A percentile compares a stretch with the other conserved stretches of the same genome.
Conservation (phyloP, 2,113 vertebrate species). For the Stercorarius parasiticus region DNA sequence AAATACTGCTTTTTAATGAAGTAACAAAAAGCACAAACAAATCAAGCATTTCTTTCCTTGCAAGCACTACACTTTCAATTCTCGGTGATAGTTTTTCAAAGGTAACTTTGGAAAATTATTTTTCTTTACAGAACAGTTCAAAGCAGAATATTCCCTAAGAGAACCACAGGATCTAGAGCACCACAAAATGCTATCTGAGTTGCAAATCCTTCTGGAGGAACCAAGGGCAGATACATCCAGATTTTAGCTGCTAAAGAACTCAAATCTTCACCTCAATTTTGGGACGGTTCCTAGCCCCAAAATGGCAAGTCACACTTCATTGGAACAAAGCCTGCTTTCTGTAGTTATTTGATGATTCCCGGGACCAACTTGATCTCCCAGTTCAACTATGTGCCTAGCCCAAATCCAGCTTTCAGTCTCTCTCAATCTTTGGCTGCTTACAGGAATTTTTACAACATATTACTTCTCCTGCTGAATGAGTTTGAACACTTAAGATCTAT, state of each 20-base stretch:
- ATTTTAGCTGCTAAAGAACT: background rate
- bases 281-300: background rate
- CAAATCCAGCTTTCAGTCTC: background rate
- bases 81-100: background rate
- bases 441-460: background rate
- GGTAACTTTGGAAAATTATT: background rate
- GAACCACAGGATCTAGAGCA: background rate
- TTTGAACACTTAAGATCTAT: background rate
- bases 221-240: background rate
- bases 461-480: background rate
- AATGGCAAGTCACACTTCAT: background rate
- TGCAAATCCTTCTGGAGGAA: background rate
- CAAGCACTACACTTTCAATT: background rate
- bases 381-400: accelerated
- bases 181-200: background rate
- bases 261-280: background rate
- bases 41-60: background rate
- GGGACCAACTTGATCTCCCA: background rate
- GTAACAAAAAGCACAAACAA: background rate
- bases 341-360: background rate
- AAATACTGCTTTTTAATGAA: background rate
- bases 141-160: background rate
- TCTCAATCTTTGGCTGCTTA: background rate
- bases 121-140: background rate
- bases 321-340: background rate